A percentile compares a stretch with the other conserved stretches of the same genome.
Evolutionary conservation across 2,888 invertebrate genomes (phyloP).

Genomic region (Drosophila flavopinicola): DNA sequence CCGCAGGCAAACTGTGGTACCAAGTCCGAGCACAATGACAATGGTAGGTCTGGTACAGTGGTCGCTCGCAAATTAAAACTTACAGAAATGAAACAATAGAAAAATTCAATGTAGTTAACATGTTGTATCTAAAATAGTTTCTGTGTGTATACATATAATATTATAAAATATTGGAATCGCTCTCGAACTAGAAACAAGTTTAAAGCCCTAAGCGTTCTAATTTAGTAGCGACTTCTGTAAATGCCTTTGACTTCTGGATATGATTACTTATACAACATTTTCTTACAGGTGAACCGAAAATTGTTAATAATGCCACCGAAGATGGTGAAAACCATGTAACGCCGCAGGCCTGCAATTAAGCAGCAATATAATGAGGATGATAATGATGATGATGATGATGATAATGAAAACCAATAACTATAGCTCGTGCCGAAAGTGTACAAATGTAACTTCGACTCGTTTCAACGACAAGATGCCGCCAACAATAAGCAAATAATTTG

Average conservation of each 20-base stretch:
- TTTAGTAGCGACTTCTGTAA: too few relatives aligned
- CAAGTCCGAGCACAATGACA: constrained; percentile 72
- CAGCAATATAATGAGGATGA: constrained; percentile 14
- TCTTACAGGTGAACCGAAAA: constrained; percentile 82
- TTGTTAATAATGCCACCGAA: constrained; percentile 76
- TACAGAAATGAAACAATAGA: too few relatives aligned
- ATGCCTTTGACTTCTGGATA: background rate
- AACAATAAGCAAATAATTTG: constrained; percentile 47
- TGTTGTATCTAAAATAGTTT: too few relatives aligned
- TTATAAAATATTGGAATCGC: too few relatives aligned
- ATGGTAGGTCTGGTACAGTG: constrained; percentile 58
- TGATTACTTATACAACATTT: background rate
- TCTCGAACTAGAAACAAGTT: too few relatives aligned
- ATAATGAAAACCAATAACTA: constrained; percentile 51
- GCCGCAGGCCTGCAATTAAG: constrained; percentile 83
- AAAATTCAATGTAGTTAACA: too few relatives aligned
- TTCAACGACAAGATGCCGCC: constrained; percentile 50
- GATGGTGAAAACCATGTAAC: constrained; percentile 76
- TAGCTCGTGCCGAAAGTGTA: constrained; percentile 58
- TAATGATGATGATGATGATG: constrained; percentile 26
- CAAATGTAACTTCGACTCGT: constrained; percentile 50
- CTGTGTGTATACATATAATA: too few relatives aligned
- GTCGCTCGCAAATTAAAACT: too few relatives aligned
- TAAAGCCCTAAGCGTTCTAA: too few relatives aligned
- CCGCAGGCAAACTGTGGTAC: constrained; percentile 53